Evolutionary conservation across 1,140 invertebrate genomes (phyloP).

Genomic region (Eriocheir sinensis): DNA sequence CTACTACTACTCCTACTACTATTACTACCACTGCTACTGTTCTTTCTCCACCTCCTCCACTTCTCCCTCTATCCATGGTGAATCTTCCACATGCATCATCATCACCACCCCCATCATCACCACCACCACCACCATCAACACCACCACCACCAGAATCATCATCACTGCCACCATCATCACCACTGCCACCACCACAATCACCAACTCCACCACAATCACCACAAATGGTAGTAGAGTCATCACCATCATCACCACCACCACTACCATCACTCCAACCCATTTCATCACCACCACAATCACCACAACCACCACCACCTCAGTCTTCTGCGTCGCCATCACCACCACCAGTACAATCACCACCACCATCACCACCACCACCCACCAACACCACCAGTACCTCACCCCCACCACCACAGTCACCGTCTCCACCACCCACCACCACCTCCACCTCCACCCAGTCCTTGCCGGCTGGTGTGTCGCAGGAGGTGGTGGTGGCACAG

Average conservation of each 20-base stretch:
- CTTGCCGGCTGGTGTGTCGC: constrained; percentile 10
- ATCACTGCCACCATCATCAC: neutral
- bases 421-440: neutral
- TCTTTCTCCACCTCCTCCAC: constrained; percentile 6
- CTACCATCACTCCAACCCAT: neutral
- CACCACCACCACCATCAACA: neutral
- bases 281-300: neutral
- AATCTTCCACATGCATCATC: neutral
- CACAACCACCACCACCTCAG: neutral
- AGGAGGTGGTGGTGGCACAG: constrained; percentile 62
- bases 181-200: neutral
- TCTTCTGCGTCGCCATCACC: neutral
- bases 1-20: neutral
- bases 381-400: neutral
- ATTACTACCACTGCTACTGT: too few species aligned
- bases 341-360: neutral
- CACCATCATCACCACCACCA: neutral
- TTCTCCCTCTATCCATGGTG: neutral
- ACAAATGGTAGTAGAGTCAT: too few species aligned
- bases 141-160: neutral
- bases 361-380: neutral
- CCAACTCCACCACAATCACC: neutral
- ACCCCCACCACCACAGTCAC: neutral
- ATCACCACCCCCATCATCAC: neutral
- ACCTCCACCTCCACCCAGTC: neutral